phyloP scores from a whole-genome alignment of 2,113 vertebrate genomes.

The Entomyzon cyanotis region DNA sequence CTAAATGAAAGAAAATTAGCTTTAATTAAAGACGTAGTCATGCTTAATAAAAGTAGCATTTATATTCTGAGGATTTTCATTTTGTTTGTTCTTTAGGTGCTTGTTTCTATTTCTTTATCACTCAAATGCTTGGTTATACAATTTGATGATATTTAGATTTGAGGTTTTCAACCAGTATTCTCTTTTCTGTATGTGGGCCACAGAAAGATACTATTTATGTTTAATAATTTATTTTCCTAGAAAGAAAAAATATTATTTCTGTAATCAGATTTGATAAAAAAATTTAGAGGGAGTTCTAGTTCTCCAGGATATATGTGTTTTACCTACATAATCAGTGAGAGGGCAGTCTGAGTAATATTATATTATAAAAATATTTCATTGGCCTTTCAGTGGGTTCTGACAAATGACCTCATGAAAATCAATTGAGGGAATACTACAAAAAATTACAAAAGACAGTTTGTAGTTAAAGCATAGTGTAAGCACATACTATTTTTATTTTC shows the following conservation, averaged over 20 bases:
- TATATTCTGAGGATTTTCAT: neutral
- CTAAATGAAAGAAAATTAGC: neutral
- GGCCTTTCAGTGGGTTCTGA: neutral
- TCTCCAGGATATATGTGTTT: neutral
- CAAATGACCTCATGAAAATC: neutral
- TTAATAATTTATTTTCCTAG: neutral
- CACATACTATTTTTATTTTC: neutral
- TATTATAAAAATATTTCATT: neutral
- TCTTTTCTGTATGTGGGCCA: neutral
- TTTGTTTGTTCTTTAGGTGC: neutral
- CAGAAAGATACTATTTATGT: neutral
- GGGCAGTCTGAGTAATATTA: neutral
- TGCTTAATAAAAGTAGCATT: neutral
- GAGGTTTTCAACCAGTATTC: neutral
- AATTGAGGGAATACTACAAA: neutral
- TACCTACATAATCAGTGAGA: neutral
- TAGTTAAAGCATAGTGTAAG: neutral
- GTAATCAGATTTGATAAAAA: neutral
- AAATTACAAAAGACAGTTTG: neutral
- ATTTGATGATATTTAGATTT: neutral
- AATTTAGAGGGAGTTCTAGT: neutral
- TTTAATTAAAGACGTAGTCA: neutral
- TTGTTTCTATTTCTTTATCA: neutral
- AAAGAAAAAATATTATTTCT: neutral
- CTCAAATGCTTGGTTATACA: neutral